Conservation (phyloP, 2,797 vertebrate species). For the Anas flavirostris region DNA sequence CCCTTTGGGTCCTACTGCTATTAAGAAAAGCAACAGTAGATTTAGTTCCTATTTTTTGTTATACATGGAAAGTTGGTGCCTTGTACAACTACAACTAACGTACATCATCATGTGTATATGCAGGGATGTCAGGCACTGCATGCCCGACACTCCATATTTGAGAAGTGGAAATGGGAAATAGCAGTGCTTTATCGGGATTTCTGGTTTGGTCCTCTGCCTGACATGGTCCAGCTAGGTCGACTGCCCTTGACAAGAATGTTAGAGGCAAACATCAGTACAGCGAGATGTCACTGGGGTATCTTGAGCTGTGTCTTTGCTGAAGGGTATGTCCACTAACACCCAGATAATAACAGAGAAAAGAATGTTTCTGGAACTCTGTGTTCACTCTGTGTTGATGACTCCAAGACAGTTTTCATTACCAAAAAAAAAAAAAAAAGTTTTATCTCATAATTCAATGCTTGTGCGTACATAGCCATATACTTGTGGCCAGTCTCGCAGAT, state of each 20-base stretch:
- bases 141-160: background rate
- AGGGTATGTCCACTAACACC: background rate
- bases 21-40: background rate
- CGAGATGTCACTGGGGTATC: background rate
- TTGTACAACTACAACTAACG: background rate
- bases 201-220: background rate
- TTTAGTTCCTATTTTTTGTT: background rate
- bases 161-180: background rate
- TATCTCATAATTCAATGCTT: background rate
- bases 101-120: background rate
- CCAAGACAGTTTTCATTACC: background rate
- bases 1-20: background rate
- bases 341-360: background rate
- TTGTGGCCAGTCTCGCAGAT: background rate
- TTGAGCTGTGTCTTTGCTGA: background rate
- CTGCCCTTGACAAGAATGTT: background rate
- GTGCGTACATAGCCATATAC: background rate
- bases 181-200: background rate
- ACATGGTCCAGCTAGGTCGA: background rate
- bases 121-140: fast-evolving
- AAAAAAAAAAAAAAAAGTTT: background rate
- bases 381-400: background rate
- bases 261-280: background rate
- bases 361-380: background rate
- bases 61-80: background rate